Evolutionary conservation across 1,140 invertebrate species (phyloP).

Genomic region (Nixonia krombeini): DNA sequence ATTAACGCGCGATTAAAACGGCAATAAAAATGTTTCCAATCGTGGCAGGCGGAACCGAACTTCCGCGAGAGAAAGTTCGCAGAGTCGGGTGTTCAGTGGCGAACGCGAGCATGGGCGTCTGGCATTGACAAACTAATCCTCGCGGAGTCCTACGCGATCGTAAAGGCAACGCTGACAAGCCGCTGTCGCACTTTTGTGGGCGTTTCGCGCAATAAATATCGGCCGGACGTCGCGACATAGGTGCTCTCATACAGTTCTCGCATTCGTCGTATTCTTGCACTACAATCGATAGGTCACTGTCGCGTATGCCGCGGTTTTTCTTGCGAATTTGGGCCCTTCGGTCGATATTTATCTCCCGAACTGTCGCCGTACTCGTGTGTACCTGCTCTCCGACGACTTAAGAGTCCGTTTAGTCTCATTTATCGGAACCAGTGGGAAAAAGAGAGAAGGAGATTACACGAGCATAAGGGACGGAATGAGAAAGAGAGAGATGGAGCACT

Average conservation of each 20-base stretch:
- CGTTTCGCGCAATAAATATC: conserved; percentile 59
- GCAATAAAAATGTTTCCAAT: conserved; percentile 29
- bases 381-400: too few species aligned
- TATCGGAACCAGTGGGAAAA: too few species aligned
- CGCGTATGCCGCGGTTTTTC: conserved; percentile 17
- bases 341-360: conserved; percentile 8
- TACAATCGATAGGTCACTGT: conserved; percentile 40
- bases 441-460: too few species aligned
- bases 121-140: conserved; percentile 70
- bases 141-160: conserved; percentile 60
- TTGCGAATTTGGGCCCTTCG: background rate
- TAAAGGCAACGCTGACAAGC: conserved; percentile 63
- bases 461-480: too few species aligned
- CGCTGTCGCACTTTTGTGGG: conserved; percentile 61
- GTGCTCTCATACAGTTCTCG: conserved; percentile 30
- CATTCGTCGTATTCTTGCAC: conserved; percentile 34
- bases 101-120: conserved; percentile 47
- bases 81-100: conserved; percentile 30
- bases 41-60: conserved; percentile 42
- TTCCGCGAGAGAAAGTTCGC: conserved; percentile 19
- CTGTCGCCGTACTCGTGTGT: too few species aligned
- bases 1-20: too few species aligned
- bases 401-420: too few species aligned
- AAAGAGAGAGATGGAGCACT: too few species aligned
- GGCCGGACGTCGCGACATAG: conserved; percentile 47